Evolutionary conservation across 1,140 invertebrate species (phyloP).

Genomic region (Pentalonia nigronervosa): DNA sequence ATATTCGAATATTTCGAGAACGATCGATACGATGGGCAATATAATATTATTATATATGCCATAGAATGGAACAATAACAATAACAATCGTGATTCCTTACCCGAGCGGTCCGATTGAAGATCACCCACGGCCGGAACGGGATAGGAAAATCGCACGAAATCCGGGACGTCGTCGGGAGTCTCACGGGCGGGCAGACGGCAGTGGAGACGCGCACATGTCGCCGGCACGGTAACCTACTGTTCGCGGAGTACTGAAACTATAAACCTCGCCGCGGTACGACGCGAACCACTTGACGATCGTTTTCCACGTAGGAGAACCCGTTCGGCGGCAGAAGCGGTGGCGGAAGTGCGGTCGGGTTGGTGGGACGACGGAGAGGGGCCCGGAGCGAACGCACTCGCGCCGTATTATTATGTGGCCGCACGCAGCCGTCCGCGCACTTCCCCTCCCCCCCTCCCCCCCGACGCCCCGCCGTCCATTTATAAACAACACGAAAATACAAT

Average conservation of each 20-base stretch:
- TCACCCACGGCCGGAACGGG: neutral
- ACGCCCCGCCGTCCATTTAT: neutral
- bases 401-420: neutral
- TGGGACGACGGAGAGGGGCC: neutral
- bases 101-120: neutral
- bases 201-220: neutral
- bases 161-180: neutral
- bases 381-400: neutral
- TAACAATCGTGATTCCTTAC: neutral
- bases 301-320: constrained; percentile 10
- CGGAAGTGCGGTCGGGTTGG: neutral
- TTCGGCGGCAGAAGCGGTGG: neutral
- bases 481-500: neutral
- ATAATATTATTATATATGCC: too few relatives aligned
- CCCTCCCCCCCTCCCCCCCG: too few relatives aligned
- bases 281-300: constrained; percentile 4
- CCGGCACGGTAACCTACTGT: neutral
- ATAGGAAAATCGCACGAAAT: neutral
- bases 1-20: neutral
- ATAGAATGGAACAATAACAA: too few relatives aligned
- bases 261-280: neutral
- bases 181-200: neutral
- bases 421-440: neutral
- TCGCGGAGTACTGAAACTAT: neutral
- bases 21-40: neutral